These are phyloP conservation scores for Anolis apletophallus DNA, from an alignment of 2,797 vertebrate species.

Conservation along the genomic window DNA sequence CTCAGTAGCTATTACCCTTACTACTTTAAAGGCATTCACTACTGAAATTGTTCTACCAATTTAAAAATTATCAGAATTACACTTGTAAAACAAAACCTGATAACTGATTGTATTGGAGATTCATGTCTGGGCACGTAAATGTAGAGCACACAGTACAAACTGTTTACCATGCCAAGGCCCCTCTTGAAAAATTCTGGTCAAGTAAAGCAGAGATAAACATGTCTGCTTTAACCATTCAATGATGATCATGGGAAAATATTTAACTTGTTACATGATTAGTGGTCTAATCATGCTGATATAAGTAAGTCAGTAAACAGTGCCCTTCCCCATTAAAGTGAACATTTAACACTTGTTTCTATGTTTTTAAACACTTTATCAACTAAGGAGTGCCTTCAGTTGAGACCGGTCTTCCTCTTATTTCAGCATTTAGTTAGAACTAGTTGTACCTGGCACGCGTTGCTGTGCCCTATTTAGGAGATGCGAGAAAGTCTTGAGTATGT, in stretches of 20 bases:
- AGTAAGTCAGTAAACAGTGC: slow-evolving; percentile 51
- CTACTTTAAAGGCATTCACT: slow-evolving; percentile 19
- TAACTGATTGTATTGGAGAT: background rate
- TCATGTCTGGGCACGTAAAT: background rate
- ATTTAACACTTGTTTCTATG: slow-evolving; percentile 12
- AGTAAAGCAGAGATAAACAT: slow-evolving; percentile 55
- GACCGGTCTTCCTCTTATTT: background rate
- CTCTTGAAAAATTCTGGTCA: slow-evolving; percentile 18
- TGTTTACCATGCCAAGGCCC: background rate
- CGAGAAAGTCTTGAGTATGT: too few relatives aligned
- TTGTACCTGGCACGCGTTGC: too few relatives aligned
- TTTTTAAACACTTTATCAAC: slow-evolving; percentile 42
- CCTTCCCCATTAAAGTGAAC: slow-evolving; percentile 47
- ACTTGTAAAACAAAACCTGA: background rate
- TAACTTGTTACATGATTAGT: slow-evolving; percentile 64
- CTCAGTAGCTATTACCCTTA: background rate
- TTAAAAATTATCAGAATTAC: background rate
- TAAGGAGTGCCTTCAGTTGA: slow-evolving; percentile 18
- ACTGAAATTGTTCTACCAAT: background rate
- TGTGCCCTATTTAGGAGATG: too few relatives aligned
- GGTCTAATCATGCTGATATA: slow-evolving; percentile 37
- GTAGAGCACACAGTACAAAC: background rate
- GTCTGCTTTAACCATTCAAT: slow-evolving; percentile 51
- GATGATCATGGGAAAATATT: slow-evolving; percentile 65
- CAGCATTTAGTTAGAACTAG: background rate